Percentiles rank a stretch among this genome's conserved stretches.
Evolutionary conservation across 2,113 vertebrate species (phyloP).

Genomic region (Sander vitreus): DNA sequence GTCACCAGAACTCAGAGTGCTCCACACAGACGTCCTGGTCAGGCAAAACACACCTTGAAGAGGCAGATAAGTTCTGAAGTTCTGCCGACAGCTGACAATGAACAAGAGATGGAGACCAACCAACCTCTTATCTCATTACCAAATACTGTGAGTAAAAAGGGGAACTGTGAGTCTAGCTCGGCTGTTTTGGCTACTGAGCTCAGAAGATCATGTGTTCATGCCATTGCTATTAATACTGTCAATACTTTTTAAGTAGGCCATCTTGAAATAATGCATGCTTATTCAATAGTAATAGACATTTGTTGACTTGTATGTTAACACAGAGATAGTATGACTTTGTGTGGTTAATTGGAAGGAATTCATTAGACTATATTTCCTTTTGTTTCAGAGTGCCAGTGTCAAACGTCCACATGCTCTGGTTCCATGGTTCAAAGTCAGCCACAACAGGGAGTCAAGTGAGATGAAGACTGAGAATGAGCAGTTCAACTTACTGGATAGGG

Average conservation of each 20-base stretch:
- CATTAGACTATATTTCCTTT: neutral
- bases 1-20: constrained; percentile 91
- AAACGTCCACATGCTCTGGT: constrained; percentile 74
- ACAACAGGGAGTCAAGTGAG: constrained; percentile 67
- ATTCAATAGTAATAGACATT: neutral
- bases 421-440: constrained; percentile 77
- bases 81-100: constrained; percentile 21
- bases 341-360: neutral
- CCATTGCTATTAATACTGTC: neutral
- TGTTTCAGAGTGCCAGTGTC: constrained; percentile 51
- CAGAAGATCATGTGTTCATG: neutral
- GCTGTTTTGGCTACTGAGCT: neutral
- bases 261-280: neutral
- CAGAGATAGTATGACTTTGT: neutral
- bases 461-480: constrained; percentile 69
- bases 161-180: neutral
- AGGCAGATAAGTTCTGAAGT: constrained; percentile 75
- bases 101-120: constrained; percentile 35
- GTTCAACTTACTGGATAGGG: constrained; percentile 75
- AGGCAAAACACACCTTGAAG: constrained; percentile 62
- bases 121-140: constrained; percentile 70
- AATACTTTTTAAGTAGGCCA: neutral
- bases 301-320: neutral
- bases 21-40: constrained; percentile 79
- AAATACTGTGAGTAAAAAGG: constrained; percentile 68